Base-by-base conservation (phyloP, 2,888 invertebrate species). In the Conops quadrifasciatus region DNA sequence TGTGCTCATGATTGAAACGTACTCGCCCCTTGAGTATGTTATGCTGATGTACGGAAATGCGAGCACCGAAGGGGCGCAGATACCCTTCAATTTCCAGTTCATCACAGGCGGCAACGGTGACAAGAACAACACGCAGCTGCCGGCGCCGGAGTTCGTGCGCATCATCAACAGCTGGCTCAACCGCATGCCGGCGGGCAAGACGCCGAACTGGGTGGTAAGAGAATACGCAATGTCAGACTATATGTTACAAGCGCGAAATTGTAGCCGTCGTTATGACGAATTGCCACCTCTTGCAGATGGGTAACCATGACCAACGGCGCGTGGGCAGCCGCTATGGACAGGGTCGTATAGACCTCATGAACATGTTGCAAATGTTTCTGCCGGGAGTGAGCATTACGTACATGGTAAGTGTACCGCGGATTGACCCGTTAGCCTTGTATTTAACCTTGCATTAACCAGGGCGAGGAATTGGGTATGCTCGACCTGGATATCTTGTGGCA, bases 331-430 rank as follows among this genome's bases (percentile, higher is more conserved):
- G 92, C 1, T 90, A 90, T 80, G 91, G 92, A 0, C 84, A 85
- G 4, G 88, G 90, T 65, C 88, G 92, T 74, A 90, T 91, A 0
- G 94, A 95, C 81, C 91, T 91, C 4, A 89, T 95, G 81, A 94
- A 94, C 80, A 94, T 96, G 89, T 78, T 93, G 64, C 85, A 89
- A 73, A 86, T 90, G 81, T 84, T 91, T 13, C 81, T 93, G 53
- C 91, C 91, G 0, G 92, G 92, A 9, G 88, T 90, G 0, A 87
- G 89, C 7, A 84, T 91, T 21, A 86, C 89, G 4, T 91, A 90
- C 80, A 89, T 90, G 81, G 91, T 81, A 65, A 74, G 75, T 69
- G 36, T 9, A 36, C 36, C 43, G 9, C n/a, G n/a, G n/a, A n/a
- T n/a, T n/a, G n/a, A n/a, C n/a, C n/a, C n/a, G n/a, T n/a, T n/a